Percentiles rank a stretch among this genome's conserved stretches.
Evolutionary conservation across 2,113 vertebrate genomes (phyloP).

Genomic region (Megaceryle torquata): DNA sequence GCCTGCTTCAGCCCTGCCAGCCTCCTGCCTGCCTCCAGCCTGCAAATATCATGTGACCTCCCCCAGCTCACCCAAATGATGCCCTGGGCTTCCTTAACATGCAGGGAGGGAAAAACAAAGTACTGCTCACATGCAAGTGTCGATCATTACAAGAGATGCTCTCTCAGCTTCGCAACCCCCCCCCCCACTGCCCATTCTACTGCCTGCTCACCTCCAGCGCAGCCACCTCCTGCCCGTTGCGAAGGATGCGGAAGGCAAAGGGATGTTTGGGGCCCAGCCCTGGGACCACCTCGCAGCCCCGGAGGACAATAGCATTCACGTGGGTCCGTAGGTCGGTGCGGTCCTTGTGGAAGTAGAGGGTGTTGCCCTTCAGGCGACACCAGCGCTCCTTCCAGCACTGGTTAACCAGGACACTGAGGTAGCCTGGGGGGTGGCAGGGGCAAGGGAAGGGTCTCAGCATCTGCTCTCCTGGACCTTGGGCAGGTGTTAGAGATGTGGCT

Average conservation of each 20-base stretch:
- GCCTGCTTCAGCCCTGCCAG: not conserved
- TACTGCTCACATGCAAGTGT: fast-evolving
- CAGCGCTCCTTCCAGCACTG: slow-evolving; percentile 93
- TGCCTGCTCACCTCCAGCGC: slow-evolving; percentile 84
- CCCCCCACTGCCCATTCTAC: not conserved
- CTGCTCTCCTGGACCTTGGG: fast-evolving
- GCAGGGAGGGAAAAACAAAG: not conserved
- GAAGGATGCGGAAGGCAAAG: slow-evolving; percentile 91
- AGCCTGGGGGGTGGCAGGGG: slow-evolving; percentile 69
- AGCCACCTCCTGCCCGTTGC: slow-evolving; percentile 79
- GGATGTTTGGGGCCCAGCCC: slow-evolving; percentile 93
- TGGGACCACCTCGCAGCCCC: slow-evolving; percentile 85
- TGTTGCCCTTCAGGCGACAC: slow-evolving; percentile 86
- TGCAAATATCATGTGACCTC: fast-evolving
- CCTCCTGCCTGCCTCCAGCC: not conserved
- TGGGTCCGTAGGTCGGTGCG: slow-evolving; percentile 81
- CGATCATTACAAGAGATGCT: not conserved
- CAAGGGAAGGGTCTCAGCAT: not conserved
- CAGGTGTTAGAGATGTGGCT: not conserved
- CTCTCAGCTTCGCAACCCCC: not conserved
- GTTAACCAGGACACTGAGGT: slow-evolving; percentile 86
- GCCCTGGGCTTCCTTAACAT: not conserved
- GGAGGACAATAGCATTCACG: slow-evolving; percentile 79
- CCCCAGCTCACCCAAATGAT: not conserved
- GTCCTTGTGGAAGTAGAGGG: slow-evolving; percentile 88